A percentile compares a stretch with the other conserved stretches of the same genome.
These are phyloP conservation scores for Alca torda DNA, from an alignment of 2,797 vertebrate genomes.

Conservation along the genomic window DNA sequence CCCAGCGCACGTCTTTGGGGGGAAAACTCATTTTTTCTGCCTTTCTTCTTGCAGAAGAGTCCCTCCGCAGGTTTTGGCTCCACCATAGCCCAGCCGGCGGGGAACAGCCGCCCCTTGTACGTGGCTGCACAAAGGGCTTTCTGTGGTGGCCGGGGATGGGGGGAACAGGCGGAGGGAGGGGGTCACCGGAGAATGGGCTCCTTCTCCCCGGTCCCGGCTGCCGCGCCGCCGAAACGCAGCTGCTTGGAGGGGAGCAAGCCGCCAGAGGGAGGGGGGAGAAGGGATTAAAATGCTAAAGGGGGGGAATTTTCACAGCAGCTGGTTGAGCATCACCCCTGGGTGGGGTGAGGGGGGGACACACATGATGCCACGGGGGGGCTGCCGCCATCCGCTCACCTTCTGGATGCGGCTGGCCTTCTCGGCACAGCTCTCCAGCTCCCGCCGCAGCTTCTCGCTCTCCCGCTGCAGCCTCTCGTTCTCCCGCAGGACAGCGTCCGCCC, in stretches of 20 bases:
- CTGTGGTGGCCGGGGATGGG: slow-evolving; percentile 63
- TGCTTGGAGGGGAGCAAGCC: slow-evolving; percentile 37
- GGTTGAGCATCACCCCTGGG: neutral
- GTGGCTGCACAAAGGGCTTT: slow-evolving; percentile 72
- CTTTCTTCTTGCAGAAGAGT: neutral
- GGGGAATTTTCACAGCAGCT: slow-evolving; percentile 50
- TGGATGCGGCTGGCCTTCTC: slow-evolving; percentile 89
- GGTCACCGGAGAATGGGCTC: slow-evolving; percentile 67
- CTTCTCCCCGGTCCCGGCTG: slow-evolving; percentile 63
- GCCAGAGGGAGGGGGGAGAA: neutral
- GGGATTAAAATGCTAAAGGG: neutral
- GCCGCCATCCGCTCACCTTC: slow-evolving; percentile 78
- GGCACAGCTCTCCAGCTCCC: slow-evolving; percentile 82
- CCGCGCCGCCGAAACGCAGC: slow-evolving; percentile 58
- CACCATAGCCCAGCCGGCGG: neutral
- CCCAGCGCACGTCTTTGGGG: rapidly evolving
- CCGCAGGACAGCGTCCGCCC: slow-evolving; percentile 79
- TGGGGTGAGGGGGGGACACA: no score
- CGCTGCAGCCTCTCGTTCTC: slow-evolving; percentile 89
- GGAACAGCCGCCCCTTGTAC: slow-evolving; percentile 76
- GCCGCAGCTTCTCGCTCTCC: slow-evolving; percentile 85
- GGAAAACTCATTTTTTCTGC: rapidly evolving
- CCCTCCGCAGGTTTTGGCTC: neutral
- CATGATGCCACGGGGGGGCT: rapidly evolving
- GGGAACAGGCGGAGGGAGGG: slow-evolving; percentile 28